Conservation (phyloP, 2,797 vertebrate genomes). For the Antrozous pallidus region DNA sequence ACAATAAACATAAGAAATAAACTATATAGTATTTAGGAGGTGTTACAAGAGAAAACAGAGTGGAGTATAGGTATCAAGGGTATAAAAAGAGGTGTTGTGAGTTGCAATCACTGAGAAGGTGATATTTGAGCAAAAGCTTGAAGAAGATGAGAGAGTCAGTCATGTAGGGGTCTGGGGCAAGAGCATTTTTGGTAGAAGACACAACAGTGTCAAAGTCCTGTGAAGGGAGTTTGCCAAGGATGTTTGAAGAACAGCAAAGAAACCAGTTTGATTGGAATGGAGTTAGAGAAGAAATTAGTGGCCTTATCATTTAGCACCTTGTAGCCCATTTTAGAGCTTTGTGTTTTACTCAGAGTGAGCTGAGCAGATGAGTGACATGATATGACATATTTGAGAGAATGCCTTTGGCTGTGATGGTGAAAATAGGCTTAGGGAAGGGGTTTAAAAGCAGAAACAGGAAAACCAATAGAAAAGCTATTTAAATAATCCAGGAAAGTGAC, state of each 20-base stretch:
- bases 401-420: background rate
- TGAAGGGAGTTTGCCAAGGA: background rate
- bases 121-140: background rate
- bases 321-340: background rate
- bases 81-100: background rate
- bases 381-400: background rate
- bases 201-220: background rate
- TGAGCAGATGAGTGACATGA: background rate
- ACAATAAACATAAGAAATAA: background rate
- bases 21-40: background rate
- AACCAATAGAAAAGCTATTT: background rate
- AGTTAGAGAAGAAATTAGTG: background rate
- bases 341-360: background rate
- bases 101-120: background rate
- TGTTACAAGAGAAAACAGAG: background rate
- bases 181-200: background rate
- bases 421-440: background rate
- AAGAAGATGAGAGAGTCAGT: background rate
- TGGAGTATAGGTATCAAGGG: background rate
- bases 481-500: constrained; percentile 29
- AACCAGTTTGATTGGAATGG: background rate
- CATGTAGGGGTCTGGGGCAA: background rate
- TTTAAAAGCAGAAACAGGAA: background rate
- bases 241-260: background rate
- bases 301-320: background rate